Evolutionary conservation across 1,140 invertebrate genomes (phyloP).

Genomic region (Meloidogyne hapla): DNA sequence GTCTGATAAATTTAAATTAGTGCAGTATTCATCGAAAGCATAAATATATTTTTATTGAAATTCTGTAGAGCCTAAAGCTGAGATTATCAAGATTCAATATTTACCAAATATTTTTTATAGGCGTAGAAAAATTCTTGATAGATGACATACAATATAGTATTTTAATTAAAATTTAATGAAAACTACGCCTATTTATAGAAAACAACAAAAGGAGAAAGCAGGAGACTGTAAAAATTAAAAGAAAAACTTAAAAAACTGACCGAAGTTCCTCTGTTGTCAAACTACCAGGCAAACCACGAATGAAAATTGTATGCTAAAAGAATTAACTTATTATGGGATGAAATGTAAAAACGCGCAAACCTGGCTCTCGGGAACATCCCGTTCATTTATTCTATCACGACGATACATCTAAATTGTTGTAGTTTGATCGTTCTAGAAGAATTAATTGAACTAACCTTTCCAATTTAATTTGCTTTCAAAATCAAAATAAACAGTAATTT

Average conservation of each 20-base stretch:
- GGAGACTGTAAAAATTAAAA: constrained; percentile 9
- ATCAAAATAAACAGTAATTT: too few species aligned
- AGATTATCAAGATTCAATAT: background rate
- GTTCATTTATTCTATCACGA: constrained; percentile 42
- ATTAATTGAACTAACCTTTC: too few species aligned
- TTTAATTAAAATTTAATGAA: background rate
- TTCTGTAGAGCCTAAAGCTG: background rate
- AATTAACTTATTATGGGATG: background rate
- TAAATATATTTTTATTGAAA: background rate
- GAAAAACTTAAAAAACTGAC: constrained; percentile 34
- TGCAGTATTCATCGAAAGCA: background rate
- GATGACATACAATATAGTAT: background rate
- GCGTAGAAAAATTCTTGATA: background rate
- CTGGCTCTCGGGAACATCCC: constrained; percentile 39
- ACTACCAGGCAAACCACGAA: constrained; percentile 35
- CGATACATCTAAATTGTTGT: constrained; percentile 15
- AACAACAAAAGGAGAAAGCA: constrained; percentile 21
- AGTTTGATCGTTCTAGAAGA: background rate
- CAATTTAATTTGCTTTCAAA: too few species aligned
- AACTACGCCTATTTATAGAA: constrained; percentile 27
- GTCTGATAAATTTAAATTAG: background rate
- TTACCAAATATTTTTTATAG: background rate
- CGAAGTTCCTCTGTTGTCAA: constrained; percentile 41
- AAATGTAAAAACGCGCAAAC: background rate
- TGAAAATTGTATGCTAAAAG: constrained; percentile 45